These are phyloP conservation scores for Cephus pulcher DNA, from an alignment of 2,888 invertebrate genomes.

Conservation along the genomic window DNA sequence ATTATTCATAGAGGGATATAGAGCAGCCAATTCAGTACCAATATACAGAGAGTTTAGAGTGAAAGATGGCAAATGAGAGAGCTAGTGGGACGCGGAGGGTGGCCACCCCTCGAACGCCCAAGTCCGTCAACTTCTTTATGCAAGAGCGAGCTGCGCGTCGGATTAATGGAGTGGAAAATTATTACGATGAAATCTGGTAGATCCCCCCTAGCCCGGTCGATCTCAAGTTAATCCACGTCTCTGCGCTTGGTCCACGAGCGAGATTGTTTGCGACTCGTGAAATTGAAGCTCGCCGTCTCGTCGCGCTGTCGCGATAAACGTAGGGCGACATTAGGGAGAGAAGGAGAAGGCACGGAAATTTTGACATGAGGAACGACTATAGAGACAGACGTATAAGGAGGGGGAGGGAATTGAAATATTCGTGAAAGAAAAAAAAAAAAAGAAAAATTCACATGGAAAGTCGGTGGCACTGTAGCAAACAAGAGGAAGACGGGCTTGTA, in stretches of 20 bases:
- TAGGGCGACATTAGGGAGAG: not conserved
- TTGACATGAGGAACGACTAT: not conserved
- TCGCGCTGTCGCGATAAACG: constrained; percentile 5
- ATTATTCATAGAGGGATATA: constrained; percentile 18
- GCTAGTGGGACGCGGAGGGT: constrained; percentile 15
- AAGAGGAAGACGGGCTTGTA: not conserved
- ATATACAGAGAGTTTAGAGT: constrained; percentile 8
- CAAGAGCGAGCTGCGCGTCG: constrained; percentile 42
- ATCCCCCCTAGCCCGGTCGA: not conserved
- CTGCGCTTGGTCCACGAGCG: not conserved
- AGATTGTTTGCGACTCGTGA: constrained; percentile 11
- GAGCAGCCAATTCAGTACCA: constrained; percentile 23
- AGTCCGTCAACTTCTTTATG: constrained; percentile 54
- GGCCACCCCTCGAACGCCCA: constrained; percentile 24
- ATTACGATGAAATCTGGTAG: constrained; percentile 63
- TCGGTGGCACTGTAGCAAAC: not conserved
- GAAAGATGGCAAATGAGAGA: constrained; percentile 28
- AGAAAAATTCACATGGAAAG: not conserved
- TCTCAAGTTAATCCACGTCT: constrained; percentile 6
- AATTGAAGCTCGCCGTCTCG: not conserved
- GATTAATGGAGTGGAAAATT: constrained; percentile 65
- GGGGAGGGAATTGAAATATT: not conserved
- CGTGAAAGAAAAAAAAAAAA: not conserved
- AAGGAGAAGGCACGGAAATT: not conserved
- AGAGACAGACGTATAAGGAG: not conserved